phyloP scores from a whole-genome alignment of 2,888 invertebrate genomes.

The Eristalis pertinax region DNA sequence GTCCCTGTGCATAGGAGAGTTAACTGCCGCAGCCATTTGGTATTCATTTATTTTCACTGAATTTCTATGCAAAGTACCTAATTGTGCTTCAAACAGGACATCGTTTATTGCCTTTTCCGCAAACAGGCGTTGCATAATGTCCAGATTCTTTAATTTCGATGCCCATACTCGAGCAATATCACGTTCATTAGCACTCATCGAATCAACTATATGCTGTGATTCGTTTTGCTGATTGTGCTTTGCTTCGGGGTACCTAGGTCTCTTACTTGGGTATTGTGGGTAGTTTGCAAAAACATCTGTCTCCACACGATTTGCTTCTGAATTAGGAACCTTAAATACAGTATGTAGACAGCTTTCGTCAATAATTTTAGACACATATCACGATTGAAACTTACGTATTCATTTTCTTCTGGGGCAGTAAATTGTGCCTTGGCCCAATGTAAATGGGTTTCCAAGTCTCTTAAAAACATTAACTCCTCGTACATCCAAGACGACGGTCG shows the following conservation, averaged over 20 bases:
- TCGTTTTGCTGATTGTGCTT: conserved; percentile 10
- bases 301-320: conserved; percentile 19
- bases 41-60: conserved; percentile 78
- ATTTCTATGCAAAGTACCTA: conserved; percentile 78
- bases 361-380: neutral
- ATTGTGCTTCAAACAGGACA: conserved; percentile 79
- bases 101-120: conserved; percentile 80
- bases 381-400: conserved; percentile 17
- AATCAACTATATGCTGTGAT: neutral
- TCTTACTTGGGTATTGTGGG: conserved; percentile 5
- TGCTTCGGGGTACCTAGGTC: conserved; percentile 22
- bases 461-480: conserved; percentile 49
- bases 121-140: conserved; percentile 78
- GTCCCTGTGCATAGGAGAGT: conserved; percentile 1
- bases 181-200: conserved; percentile 16
- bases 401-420: conserved; percentile 24
- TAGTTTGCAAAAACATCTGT: neutral
- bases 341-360: neutral
- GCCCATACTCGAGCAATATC: conserved; percentile 79
- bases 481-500: conserved; percentile 60
- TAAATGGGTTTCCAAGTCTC: conserved; percentile 29
- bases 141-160: conserved; percentile 77
- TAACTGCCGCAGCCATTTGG: neutral
- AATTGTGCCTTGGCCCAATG: conserved; percentile 11
- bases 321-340: conserved; percentile 16